Evolutionary conservation across 2,888 invertebrate genomes (phyloP), one percentile per base, ranked within the genome.

Genomic region (Anarsia innoxiella): DNA sequence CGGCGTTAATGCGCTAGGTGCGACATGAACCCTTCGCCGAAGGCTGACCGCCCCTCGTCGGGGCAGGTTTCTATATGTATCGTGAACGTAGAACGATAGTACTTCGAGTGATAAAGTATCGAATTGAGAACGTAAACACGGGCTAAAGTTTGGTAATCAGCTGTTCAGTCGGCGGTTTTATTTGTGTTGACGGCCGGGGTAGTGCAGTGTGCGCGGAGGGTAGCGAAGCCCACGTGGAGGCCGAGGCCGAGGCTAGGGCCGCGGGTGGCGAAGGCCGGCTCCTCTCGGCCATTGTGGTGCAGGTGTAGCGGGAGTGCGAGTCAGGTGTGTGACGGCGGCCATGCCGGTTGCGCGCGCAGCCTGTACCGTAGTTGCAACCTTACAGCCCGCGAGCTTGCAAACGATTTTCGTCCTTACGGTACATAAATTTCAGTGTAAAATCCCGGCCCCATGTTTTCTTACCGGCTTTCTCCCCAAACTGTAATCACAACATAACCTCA

Each of bases 401-500:
- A 61, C 72, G 62, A 79, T 65, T 74, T 59, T 68, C 62, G 63
- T 56, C 68, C 72, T 68, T 82, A 79, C 64, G 52, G 40, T 56
- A 52, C 53, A 50, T 46, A 51, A 45, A 47, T 56, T 73, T 76
- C 59, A 66, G 77, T 68, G 51, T 49, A 60, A n/a, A 63, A 65
- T 74, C 56, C 55, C 49, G 53, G 44, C 53, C 44, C 44, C 45
- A 49, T 48, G 44, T 54, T 53, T 53, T 48, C 48, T 53, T 53
- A 56, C 72, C 78, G 78, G 75, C 71, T 72, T 76, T 66, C 71
- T 59, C 61, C 59, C 61, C 64, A 66, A 77, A 76, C 69, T 69
- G 71, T 70, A 73, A 80, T 80, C 77, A 84, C 76, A 84, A 84
- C 83, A 84, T 84, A 84, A 83, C 84, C 84, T 83, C 78, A 78